Base-by-base conservation (phyloP, 2,797 vertebrate species). In the Periophthalmus magnuspinnatus region DNA sequence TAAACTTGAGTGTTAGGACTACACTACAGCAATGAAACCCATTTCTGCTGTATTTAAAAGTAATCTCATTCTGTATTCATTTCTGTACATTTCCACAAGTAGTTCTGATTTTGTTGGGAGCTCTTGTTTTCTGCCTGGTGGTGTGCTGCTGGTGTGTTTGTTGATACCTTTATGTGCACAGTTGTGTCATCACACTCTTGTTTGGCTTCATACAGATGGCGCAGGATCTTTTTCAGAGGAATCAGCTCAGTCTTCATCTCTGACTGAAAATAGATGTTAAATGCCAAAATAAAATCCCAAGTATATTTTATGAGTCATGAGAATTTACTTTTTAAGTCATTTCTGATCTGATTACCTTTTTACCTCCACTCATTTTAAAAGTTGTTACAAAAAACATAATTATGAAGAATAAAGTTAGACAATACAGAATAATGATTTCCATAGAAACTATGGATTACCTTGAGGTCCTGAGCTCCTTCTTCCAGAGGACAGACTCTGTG, bases 141-240 rank as follows among this genome's bases (percentile, higher is more conserved):
- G 60, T 5, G 32, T 0, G 0, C 24, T 74, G 55, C 70, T 28
- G 74, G 79, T 65, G 19, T 55, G 65, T 54, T 66, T 2, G 61
- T 90, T 90, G 86, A 90, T 94, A 95, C 94, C 94, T 95, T 93
- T 69, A 94, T 93, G 86, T 94, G 89, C 67, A 93, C 90, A 13
- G 90, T 92, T 84, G 90, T 89, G 90, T 94, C 92, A 84, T 95
- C 94, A 83, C 83, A 92, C 83, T 93, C 91, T 82, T 95, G 92
- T 69, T 95, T 95, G 84, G 89, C 89, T 83, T 94, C 92, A 77
- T 95, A 95, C 66, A 95, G 90, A 69, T 77, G 63, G 3, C 90
- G 85, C 75, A 95, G 85, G 69, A 75, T 88, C 75, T 93, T 94
- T 86, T 95, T 95, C 47, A 94, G 71, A 9, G 93, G 93, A 45